Evolutionary conservation across 2,888 invertebrate species (phyloP).

Genomic region (Muscina levida): DNA sequence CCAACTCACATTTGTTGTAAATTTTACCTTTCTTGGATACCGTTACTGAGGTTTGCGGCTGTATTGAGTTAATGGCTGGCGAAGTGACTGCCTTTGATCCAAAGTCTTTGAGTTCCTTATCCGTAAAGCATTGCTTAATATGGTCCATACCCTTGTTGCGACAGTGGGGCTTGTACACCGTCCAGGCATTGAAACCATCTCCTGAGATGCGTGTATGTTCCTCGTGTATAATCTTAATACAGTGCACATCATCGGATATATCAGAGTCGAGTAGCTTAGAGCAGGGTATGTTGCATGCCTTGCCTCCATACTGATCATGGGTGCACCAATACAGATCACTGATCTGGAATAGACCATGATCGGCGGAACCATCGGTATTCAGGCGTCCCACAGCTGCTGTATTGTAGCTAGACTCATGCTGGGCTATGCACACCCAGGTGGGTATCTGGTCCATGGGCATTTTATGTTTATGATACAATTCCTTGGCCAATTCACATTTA

Average conservation of each 20-base stretch:
- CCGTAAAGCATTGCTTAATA: slow-evolving; percentile 70
- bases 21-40: slow-evolving; percentile 80
- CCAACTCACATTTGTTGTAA: slow-evolving; percentile 86
- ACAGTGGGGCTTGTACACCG: slow-evolving; percentile 85
- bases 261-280: slow-evolving; percentile 84
- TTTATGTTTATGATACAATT: slow-evolving; percentile 82
- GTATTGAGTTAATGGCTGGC: slow-evolving; percentile 11
- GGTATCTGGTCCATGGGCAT: slow-evolving; percentile 81
- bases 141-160: slow-evolving; percentile 80
- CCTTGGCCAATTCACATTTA: slow-evolving; percentile 85
- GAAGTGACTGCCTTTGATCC: not conserved
- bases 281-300: slow-evolving; percentile 84
- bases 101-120: slow-evolving; percentile 54
- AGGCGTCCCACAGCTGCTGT: slow-evolving; percentile 83
- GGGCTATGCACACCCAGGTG: slow-evolving; percentile 87
- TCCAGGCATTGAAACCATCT: slow-evolving; percentile 88
- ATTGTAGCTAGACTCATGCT: slow-evolving; percentile 86
- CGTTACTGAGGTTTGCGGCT: not conserved
- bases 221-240: slow-evolving; percentile 84
- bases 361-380: slow-evolving; percentile 81
- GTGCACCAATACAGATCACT: slow-evolving; percentile 86
- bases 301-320: slow-evolving; percentile 80
- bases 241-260: slow-evolving; percentile 85
- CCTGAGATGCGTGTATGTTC: slow-evolving; percentile 86
- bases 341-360: slow-evolving; percentile 88